Base-by-base conservation (phyloP, 2,888 invertebrate genomes). In the Aradus depressus region DNA sequence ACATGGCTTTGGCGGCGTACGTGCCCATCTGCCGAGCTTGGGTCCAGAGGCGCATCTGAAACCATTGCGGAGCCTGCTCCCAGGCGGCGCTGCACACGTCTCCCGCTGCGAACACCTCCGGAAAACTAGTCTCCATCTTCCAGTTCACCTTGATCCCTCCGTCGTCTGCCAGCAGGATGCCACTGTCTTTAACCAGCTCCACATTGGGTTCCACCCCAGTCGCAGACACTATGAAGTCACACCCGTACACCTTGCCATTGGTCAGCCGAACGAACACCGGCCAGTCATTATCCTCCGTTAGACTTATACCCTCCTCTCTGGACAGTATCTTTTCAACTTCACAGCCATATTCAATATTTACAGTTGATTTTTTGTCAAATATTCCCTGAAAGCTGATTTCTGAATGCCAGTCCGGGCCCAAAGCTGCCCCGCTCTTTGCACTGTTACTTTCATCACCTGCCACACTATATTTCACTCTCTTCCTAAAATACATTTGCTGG, bases 11-110 rank as follows among this genome's bases (percentile, higher is more conserved):
- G 0, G 91, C 96, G 21, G 89, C 92, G 74, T 90, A 93, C 49
- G 79, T 77, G 8, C 96, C 98, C 95, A 96, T 96, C 70, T 96
- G 95, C 49, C 93, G 73, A 0, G 97, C 98, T 70, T 99, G 98
- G 1, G 93, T 91, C 98, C 98, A 98, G 28, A 98, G 69, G 53
- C 92, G 77, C 82, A 97, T 87, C 72, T 95, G 87, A 66, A 89
- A 86, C 93, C 93, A 93, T 64, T 90, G 84, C 21, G 76, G 71
- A 0, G 87, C 79, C 16, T 26, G 32, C 4, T 71, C 65, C 95
- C 95, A 96, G 26, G 72, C 71, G n/a, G 87, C 82, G 58, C 75
- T 74, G 62, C 93, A 95, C 5, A 89, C 83, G 75, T 99, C 98
- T 2, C 98, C 98, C 39, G 95, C 96, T 6, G 96, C 96, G 74